Base-by-base conservation (phyloP, 2,888 invertebrate species). In the Podotricha telesiphe region DNA sequence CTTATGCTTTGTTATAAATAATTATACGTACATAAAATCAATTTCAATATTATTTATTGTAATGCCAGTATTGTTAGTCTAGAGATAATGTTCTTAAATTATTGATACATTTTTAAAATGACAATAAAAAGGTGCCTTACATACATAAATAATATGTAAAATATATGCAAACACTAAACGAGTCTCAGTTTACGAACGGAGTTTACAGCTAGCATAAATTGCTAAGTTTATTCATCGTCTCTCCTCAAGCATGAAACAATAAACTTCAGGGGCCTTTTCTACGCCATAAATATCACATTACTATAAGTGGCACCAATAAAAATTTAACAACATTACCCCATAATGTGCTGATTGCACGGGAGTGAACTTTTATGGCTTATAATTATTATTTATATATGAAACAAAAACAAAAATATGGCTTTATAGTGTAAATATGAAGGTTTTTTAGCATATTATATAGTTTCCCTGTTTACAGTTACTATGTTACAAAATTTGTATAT, bases 251-350 rank as follows among this genome's bases (percentile, higher is more conserved):
- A 87, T 86, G 86, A 83, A 88, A 88, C 88, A 88, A 88, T 88
- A 90, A 87, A 89, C 81, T 83, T 75, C 77, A 78, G 79, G 58
- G 80, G 80, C 76, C 78, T 82, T 83, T 86, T 81, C 85, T 84
- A 79, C 79, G 80, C 85, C 85, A 86, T 90, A 90, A 90, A 90
- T 89, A 89, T 87, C 84, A 77, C 81, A 86, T 88, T 88, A 86
- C 86, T 88, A 85, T 87, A 88, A 90, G 88, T 87, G 85, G 81
- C 73, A 77, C 79, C 82, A 85, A 82, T 90, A 87, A 90, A 89
- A 84, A 79, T 79, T 86, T 88, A 82, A 88, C 84, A 86, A 84
- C 82, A 86, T 85, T 79, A 80, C 82, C 73, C 79, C 79, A 82
- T 79, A 78, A 56, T 65, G 59, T 67, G 70, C 68, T 71, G 62